Evolutionary conservation across 2,888 invertebrate genomes (phyloP).

Genomic region (Drosophila imparisetae): DNA sequence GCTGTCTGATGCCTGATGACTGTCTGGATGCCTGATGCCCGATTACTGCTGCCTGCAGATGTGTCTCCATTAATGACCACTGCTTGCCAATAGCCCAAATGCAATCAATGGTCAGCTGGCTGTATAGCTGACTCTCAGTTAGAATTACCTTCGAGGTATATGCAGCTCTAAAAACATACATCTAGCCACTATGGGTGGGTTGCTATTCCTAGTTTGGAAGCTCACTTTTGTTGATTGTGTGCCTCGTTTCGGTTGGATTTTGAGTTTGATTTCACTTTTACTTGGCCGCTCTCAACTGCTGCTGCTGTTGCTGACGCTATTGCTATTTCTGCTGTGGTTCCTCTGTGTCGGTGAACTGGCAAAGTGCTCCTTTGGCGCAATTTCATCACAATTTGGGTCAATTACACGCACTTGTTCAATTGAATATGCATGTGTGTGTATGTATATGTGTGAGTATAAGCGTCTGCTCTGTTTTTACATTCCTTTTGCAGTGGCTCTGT

Average conservation of each 20-base stretch:
- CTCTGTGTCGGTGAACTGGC: conserved; percentile 50
- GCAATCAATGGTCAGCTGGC: conserved; percentile 48
- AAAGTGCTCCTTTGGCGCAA: conserved; percentile 80
- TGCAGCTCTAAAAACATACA: not conserved
- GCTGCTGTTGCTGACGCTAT: not conserved
- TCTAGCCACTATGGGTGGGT: conserved; percentile 1
- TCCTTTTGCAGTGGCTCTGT: conserved; percentile 35
- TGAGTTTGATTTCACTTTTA: conserved; percentile 61
- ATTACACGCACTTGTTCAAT: conserved; percentile 81
- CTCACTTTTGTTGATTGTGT: conserved; percentile 53
- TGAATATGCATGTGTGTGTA: conserved; percentile 68
- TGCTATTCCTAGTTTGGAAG: conserved; percentile 40
- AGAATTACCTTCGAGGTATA: conserved; percentile 5
- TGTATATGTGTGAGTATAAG: conserved; percentile 17
- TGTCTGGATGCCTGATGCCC: conserved; percentile 11
- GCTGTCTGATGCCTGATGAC: conserved; percentile 3
- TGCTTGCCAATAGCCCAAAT: conserved; percentile 45
- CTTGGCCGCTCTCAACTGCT: conserved; percentile 38
- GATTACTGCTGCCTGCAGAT: conserved; percentile 15
- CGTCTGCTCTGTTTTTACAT: conserved; percentile 26
- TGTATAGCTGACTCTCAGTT: not conserved
- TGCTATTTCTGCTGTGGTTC: conserved; percentile 6
- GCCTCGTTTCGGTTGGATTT: conserved; percentile 39
- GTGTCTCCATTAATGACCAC: conserved; percentile 38
- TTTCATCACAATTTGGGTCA: conserved; percentile 81